Base-by-base conservation (phyloP, 2,888 invertebrate genomes). In the Strigamia crassipes region DNA sequence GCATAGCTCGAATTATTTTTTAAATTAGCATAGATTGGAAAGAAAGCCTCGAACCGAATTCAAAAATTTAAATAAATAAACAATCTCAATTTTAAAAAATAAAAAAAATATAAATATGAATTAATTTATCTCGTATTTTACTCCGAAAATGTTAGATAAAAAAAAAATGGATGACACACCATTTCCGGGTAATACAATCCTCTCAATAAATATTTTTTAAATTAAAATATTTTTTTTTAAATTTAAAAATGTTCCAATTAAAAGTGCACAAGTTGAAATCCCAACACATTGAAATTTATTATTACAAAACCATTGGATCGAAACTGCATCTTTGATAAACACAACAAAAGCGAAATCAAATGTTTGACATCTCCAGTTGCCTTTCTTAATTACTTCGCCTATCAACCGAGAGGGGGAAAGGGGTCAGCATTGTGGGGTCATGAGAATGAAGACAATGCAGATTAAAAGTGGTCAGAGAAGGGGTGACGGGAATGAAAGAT, bases 361-460 rank as follows among this genome's bases (percentile, higher is more conserved):
- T 56, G n/a, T 56, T 56, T 56, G 56, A 56, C 56, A 56, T 56
- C 56, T 56, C 56, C 8, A 56, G 56, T 56, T 56, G 56, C 56
- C 56, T n/a, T 56, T 56, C 56, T 56, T 56, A 56, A 56, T 56
- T 56, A 56, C 56, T 56, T 56, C 56, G 56, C 56, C 56, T 56
- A 56, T 56, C 56, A 56, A 56, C 21, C 56, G n/a, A 18, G 18
- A 18, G 56, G 56, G 56, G 56, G 18, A 56, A 56, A 56, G 18
- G 56, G 56, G 56, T 56, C 56, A 56, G 18, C 56, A 9, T 9
- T 56, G 56, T 56, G 56, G 56, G 56, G 56, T 56, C 56, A 56
- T 56, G 56, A 56, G 56, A 56, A 56, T 56, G 56, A 56, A 56
- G 56, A 56, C 56, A 56, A 56, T 56, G 56, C 56, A 56, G 56